These are phyloP conservation scores for Drosophila vallismaia DNA, from an alignment of 2,888 invertebrate species.

Conservation along the genomic window DNA sequence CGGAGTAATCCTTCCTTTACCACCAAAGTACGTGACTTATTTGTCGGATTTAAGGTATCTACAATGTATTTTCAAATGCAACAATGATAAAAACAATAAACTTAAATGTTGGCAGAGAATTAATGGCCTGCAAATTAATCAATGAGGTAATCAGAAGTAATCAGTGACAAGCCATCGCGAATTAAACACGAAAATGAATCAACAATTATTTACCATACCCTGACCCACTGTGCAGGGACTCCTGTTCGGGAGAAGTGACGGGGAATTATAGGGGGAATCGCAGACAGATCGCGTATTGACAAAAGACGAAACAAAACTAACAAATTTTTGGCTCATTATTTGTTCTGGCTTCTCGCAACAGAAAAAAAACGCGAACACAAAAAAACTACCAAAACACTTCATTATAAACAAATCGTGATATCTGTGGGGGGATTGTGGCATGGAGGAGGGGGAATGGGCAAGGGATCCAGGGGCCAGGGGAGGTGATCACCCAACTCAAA, in stretches of 20 bases:
- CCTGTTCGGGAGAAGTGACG: background rate
- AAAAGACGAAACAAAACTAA: constrained; percentile 46
- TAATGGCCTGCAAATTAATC: constrained; percentile 55
- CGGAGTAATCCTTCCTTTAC: too few species aligned
- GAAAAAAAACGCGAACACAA: constrained; percentile 36
- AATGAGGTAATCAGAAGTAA: constrained; percentile 72
- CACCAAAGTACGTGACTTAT: background rate
- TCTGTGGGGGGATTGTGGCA: background rate
- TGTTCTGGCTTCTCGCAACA: constrained; percentile 49
- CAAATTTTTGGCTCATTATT: constrained; percentile 64
- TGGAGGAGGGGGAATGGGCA: background rate
- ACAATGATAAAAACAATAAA: constrained; percentile 29
- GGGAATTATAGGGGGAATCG: background rate
- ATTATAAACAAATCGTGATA: constrained; percentile 48
- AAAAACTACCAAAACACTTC: constrained; percentile 49
- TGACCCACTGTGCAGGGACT: constrained; percentile 36
- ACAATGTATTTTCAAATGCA: constrained; percentile 11
- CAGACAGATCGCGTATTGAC: constrained; percentile 23
- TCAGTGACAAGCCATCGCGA: constrained; percentile 41
- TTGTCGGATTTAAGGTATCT: constrained; percentile 6
- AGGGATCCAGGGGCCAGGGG: constrained; percentile 9
- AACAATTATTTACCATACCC: constrained; percentile 18
- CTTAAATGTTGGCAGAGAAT: background rate
- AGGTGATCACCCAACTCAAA: constrained; percentile 34
- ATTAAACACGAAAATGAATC: constrained; percentile 43